Percentiles rank a stretch among this genome's conserved stretches.
Conservation (phyloP, 2,888 invertebrate species). For the Drosophila flavopinicola region DNA sequence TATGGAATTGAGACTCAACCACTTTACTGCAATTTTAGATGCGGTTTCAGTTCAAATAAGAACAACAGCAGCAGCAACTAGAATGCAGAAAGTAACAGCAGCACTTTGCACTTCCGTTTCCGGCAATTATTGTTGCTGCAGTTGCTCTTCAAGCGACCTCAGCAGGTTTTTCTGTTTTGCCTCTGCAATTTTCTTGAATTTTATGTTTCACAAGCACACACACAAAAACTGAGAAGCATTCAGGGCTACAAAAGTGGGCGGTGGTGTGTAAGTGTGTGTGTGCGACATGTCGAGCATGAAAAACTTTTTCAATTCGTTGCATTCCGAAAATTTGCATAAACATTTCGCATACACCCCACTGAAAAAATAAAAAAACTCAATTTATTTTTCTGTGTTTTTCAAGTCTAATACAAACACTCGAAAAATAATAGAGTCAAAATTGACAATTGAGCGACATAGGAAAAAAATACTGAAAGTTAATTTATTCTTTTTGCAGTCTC, state of each 20-base stretch:
- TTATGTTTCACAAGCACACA: constrained; percentile 48
- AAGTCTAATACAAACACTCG: too few relatives aligned
- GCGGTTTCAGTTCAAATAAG: constrained; percentile 34
- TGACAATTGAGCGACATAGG: too few relatives aligned
- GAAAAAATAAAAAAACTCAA: background rate
- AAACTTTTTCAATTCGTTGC: constrained; percentile 76
- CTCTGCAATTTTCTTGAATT: constrained; percentile 58
- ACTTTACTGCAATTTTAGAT: constrained; percentile 59
- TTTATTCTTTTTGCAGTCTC: too few relatives aligned
- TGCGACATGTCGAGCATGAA: constrained; percentile 50
- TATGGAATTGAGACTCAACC: constrained; percentile 48
- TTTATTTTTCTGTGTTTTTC: too few relatives aligned
- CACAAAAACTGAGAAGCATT: constrained; percentile 10
- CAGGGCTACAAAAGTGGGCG: constrained; percentile 2
- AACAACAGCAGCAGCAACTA: constrained; percentile 6
- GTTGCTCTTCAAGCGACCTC: constrained; percentile 39
- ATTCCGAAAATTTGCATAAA: constrained; percentile 68
- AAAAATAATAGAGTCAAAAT: background rate
- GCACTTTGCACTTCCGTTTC: constrained; percentile 79
- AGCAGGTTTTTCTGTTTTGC: constrained; percentile 36
- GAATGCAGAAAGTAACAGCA: constrained; percentile 54
- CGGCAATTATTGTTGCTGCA: constrained; percentile 69
- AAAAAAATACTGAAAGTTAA: constrained; percentile 41
- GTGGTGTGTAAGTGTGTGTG: constrained; percentile 13
- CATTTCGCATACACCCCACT: constrained; percentile 29